Percentiles rank a stretch among this genome's conserved stretches.
These are phyloP conservation scores for Periplaneta americana DNA, from an alignment of 1,140 invertebrate species.

Conservation along the genomic window DNA sequence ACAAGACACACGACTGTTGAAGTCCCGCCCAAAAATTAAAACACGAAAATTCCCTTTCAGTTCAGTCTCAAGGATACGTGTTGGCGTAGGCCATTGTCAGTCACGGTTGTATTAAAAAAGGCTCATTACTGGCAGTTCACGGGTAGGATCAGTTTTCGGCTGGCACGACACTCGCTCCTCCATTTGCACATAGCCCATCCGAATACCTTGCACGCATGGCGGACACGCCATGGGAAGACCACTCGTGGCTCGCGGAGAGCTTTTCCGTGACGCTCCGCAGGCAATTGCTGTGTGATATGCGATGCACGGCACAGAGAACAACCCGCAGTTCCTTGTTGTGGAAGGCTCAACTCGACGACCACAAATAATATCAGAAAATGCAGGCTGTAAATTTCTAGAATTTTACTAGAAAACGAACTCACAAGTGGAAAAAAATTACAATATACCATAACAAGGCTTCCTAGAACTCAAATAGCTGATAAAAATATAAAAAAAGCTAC, in stretches of 20 bases:
- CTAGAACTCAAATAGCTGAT: too few species aligned
- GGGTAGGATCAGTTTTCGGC: background rate
- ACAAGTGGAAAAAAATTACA: too few species aligned
- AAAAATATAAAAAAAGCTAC: too few species aligned
- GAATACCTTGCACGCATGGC: background rate
- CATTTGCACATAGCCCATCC: background rate
- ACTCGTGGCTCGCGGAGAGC: too few species aligned
- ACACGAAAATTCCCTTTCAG: background rate
- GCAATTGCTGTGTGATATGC: background rate
- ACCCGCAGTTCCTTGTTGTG: background rate
- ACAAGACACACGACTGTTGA: background rate
- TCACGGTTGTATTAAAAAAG: too few species aligned
- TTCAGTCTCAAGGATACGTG: too few species aligned
- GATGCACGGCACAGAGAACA: background rate
- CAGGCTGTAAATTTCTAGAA: too few species aligned
- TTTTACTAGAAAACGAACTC: too few species aligned
- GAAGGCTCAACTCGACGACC: too few species aligned
- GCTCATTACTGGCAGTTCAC: background rate
- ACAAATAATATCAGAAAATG: too few species aligned
- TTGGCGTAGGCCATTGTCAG: too few species aligned
- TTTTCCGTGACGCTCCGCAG: background rate
- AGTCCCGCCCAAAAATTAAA: background rate
- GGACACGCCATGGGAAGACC: background rate
- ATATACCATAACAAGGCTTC: too few species aligned
- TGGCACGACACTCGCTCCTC: background rate